phyloP scores from a whole-genome alignment of 2,888 invertebrate genomes.

The Geophilus truncorum region DNA sequence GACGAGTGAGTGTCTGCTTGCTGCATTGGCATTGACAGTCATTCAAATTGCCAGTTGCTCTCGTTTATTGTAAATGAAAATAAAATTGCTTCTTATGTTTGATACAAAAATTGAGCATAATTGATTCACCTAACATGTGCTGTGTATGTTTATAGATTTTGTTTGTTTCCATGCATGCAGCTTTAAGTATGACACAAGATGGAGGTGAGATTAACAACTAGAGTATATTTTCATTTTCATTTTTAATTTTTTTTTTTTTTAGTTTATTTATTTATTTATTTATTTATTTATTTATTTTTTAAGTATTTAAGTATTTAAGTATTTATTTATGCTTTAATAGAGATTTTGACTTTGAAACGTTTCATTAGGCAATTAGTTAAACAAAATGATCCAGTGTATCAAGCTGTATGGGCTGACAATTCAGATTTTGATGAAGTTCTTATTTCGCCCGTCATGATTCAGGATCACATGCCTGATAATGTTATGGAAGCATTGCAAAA shows the following conservation, averaged over 20 bases:
- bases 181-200: conserved; percentile 69
- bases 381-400: conserved; percentile 72
- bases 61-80: conserved; percentile 30
- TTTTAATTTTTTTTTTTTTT: not conserved
- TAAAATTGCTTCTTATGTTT: conserved; percentile 28
- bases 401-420: conserved; percentile 79
- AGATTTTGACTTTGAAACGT: not conserved
- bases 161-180: conserved; percentile 54
- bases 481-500: conserved; percentile 76
- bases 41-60: not conserved
- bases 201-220: conserved; percentile 59
- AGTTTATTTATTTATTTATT: too few species aligned
- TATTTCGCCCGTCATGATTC: conserved; percentile 81
- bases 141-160: not conserved
- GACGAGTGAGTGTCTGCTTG: conserved; percentile 61
- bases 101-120: not conserved
- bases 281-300: not conserved
- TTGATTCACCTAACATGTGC: not conserved
- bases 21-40: not conserved
- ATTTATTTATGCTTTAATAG: not conserved
- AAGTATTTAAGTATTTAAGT: not conserved
- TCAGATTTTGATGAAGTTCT: conserved; percentile 80
- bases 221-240: not conserved
- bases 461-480: conserved; percentile 86
- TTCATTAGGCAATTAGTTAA: conserved; percentile 60